Conservation (phyloP, 2,797 vertebrate genomes). For the Chiroxiphia lanceolata region DNA sequence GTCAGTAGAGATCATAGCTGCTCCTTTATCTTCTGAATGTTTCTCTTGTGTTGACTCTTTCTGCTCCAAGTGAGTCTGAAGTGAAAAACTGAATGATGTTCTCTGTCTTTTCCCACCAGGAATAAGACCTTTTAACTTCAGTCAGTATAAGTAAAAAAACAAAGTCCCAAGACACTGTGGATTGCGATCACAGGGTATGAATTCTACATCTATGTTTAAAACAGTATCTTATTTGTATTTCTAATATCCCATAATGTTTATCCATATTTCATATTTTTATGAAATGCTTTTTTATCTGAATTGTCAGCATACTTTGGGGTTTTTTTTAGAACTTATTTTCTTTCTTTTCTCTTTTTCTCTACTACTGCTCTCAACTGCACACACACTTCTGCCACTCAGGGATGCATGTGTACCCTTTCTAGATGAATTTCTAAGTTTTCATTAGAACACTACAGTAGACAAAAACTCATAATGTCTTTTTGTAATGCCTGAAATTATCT, state of each 20-base stretch:
- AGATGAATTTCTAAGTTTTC: neutral
- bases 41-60: neutral
- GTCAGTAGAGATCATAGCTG: neutral
- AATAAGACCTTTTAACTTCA: neutral
- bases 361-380: neutral
- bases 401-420: neutral
- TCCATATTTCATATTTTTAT: neutral
- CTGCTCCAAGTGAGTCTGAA: neutral
- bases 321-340: neutral
- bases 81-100: neutral
- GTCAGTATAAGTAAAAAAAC: neutral
- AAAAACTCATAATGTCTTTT: neutral
- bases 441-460: neutral
- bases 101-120: neutral
- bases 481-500: neutral
- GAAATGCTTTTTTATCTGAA: neutral
- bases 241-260: neutral
- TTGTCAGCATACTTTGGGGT: accelerated
- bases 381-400: neutral
- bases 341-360: neutral
- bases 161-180: too few species aligned
- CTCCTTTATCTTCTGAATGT: neutral
- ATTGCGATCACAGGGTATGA: neutral
- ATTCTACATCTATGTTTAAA: neutral
- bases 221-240: neutral